Evolutionary conservation across 2,797 vertebrate genomes (phyloP), one percentile per base, ranked within the genome.

Genomic region (Tenualosa ilisha): DNA sequence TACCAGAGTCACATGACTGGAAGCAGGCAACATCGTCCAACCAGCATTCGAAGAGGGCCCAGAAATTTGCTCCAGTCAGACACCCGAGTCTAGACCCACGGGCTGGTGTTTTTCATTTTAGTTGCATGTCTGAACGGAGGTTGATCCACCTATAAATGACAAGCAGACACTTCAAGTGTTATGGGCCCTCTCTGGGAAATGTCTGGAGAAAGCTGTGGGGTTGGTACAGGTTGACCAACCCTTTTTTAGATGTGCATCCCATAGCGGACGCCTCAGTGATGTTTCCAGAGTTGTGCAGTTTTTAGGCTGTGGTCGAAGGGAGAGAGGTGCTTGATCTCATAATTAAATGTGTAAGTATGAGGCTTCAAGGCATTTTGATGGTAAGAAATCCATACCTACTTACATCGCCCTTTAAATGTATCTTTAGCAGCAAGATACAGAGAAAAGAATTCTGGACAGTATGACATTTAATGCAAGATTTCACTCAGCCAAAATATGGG

Each of bases 1-100:
- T 90, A 81, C 82, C 83, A 86, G 43, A 8, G 88, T 82, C 31
- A 81, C 49, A 51, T 68, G 75, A 82, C 31, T 26, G 59, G 43
- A n/a, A 75, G 17, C 24, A 54, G 81, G 31, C 54, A 46, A 26
- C 22, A 26, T 26, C 59, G 83, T 56, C 61, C 81, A 83, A 26
- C 9, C 43, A 53, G 43, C 26, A 13, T 61, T 54, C 20, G 86
- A 65, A 72, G 65, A 72, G 26, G 5, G 26, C 22, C 65, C 12
- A 17, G 65, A 72, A 63, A 63, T 11, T 24, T n/a, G 24, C 59
- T 63, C 59, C 59, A 63, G 65, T 15, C 65, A 72, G 65, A 72
- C 12, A 31, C 65, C 37, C 65, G 15, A 37, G 65, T 72, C 65
- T 72, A 72, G 65, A 72, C 15, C 31, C 12, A 17, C 8, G 5